Percentiles rank a stretch among this genome's conserved stretches.
phyloP scores from a whole-genome alignment of 2,888 invertebrate genomes.

The Hypsopygia costalis region DNA sequence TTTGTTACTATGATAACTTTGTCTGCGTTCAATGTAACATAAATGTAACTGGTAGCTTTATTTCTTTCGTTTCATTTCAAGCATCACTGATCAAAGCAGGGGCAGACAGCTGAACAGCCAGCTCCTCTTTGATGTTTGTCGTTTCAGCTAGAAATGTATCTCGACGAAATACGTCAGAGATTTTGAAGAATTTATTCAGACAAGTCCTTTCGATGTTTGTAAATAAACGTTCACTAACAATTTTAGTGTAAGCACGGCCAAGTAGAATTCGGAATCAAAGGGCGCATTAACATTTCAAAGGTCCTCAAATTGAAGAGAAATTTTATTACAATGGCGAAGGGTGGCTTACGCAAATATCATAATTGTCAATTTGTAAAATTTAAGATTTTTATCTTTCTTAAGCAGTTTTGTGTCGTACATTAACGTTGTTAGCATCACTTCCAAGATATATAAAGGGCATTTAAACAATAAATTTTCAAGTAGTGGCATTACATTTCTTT shows the following conservation, averaged over 20 bases:
- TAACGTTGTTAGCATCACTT: too few species aligned
- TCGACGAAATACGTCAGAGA: not conserved
- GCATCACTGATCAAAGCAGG: not conserved
- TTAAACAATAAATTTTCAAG: too few species aligned
- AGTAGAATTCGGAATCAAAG: not conserved
- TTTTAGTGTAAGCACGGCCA: not conserved
- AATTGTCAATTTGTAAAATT: not conserved
- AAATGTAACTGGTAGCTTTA: not conserved
- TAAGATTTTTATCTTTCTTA: too few species aligned
- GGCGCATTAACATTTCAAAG: not conserved
- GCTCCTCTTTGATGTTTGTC: constrained; percentile 1
- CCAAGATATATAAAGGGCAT: too few species aligned
- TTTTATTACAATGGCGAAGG: not conserved
- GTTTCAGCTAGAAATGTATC: not conserved
- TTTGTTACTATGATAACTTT: too few species aligned
- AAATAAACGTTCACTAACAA: constrained; percentile 1
- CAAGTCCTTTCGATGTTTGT: not conserved
- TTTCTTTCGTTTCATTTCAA: not conserved
- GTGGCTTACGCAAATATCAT: not conserved
- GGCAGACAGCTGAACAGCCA: not conserved
- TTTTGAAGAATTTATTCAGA: not conserved
- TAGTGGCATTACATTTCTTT: too few species aligned
- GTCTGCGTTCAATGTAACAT: too few species aligned
- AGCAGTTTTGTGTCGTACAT: too few species aligned
- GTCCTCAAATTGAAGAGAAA: not conserved